A percentile compares a stretch with the other conserved stretches of the same genome.
phyloP scores from a whole-genome alignment of 1,140 invertebrate genomes.

The Hyles euphorbiae region DNA sequence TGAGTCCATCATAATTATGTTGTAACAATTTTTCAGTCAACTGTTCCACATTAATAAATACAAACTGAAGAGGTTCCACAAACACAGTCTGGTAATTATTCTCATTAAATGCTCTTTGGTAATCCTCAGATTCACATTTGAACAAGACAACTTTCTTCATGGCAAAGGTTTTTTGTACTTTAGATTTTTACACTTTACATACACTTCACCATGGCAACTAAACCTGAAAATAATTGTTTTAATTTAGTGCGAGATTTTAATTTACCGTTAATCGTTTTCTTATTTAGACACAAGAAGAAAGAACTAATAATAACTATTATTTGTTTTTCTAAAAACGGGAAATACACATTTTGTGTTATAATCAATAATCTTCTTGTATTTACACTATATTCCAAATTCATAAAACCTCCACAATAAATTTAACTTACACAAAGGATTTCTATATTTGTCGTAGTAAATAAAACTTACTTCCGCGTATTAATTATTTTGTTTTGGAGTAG shows the following conservation, averaged over 20 bases:
- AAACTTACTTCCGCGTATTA: too few relatives aligned
- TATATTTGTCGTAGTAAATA: too few relatives aligned
- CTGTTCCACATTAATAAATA: conserved; percentile 59
- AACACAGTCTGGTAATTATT: conserved; percentile 70
- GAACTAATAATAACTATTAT: too few relatives aligned
- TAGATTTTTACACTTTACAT: background rate
- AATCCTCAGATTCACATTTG: conserved; percentile 75
- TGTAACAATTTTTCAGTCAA: conserved; percentile 57
- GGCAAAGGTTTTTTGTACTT: conserved; percentile 3
- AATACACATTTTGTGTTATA: too few relatives aligned
- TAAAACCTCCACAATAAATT: too few relatives aligned
- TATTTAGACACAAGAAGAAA: too few relatives aligned
- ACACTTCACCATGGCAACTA: conserved; percentile 35
- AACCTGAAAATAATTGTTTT: conserved; percentile 39
- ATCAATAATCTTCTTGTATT: too few relatives aligned
- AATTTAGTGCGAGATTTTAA: background rate
- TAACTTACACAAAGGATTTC: too few relatives aligned
- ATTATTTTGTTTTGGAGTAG: too few relatives aligned
- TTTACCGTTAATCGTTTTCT: too few relatives aligned
- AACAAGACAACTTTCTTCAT: conserved; percentile 75
- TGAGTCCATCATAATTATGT: conserved; percentile 70
- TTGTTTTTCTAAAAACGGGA: too few relatives aligned
- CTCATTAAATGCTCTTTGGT: conserved; percentile 61
- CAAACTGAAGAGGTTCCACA: conserved; percentile 74
- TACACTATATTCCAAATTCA: too few relatives aligned